A percentile compares a stretch with the other conserved stretches of the same genome.
Conservation (phyloP, 2,797 vertebrate species). For the Hydrophis major region DNA sequence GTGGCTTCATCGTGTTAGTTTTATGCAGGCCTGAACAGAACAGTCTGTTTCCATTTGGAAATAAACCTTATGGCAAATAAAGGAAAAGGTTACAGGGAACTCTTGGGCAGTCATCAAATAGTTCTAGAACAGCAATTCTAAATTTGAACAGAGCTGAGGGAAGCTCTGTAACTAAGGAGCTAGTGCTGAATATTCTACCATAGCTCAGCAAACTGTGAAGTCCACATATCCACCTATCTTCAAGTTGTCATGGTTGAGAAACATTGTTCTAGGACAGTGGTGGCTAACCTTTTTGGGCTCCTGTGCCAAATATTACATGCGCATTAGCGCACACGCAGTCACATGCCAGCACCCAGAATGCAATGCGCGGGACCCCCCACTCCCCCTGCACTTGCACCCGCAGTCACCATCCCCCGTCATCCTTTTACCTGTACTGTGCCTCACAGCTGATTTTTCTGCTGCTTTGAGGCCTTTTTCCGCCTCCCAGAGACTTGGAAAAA, state of each 20-base stretch:
- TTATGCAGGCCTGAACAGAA: neutral
- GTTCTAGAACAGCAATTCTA: neutral
- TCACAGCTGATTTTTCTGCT: too few relatives aligned
- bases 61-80: neutral
- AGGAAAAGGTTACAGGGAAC: neutral
- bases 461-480: too few relatives aligned
- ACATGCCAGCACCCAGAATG: too few relatives aligned
- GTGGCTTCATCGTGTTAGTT: neutral
- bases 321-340: too few relatives aligned
- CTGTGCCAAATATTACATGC: too few relatives aligned
- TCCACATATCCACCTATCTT: neutral
- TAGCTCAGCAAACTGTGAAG: neutral
- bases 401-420: too few relatives aligned
- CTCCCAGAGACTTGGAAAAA: too few relatives aligned
- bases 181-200: neutral
- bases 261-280: neutral
- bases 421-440: too few relatives aligned
- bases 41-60: neutral
- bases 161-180: neutral
- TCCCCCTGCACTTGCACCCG: too few relatives aligned
- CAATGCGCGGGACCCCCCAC: too few relatives aligned
- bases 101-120: neutral
- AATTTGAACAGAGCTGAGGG: too few relatives aligned
- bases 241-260: neutral
- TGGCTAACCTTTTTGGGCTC: too few relatives aligned